These are phyloP conservation scores for Balaeniceps rex DNA, from an alignment of 2,113 vertebrate species.

Conservation along the genomic window DNA sequence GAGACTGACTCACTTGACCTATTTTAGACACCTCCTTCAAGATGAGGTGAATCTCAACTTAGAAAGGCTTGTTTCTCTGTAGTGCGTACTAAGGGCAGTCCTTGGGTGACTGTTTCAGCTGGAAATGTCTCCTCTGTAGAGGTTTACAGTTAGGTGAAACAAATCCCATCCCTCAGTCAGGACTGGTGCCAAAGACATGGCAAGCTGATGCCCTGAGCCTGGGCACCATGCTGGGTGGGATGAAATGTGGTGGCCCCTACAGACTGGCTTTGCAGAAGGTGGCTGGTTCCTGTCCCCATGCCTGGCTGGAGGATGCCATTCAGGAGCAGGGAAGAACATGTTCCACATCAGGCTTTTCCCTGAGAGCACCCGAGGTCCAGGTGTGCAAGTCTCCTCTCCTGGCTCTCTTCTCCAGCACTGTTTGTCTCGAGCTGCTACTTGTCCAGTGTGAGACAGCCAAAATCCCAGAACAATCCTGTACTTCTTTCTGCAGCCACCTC, in stretches of 20 bases:
- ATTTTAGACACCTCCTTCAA: background rate
- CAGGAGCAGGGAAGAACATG: background rate
- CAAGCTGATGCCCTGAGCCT: background rate
- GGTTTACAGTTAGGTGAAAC: background rate
- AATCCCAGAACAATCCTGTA: background rate
- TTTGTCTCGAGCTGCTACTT: background rate
- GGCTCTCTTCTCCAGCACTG: background rate
- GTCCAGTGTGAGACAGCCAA: background rate
- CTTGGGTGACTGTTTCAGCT: background rate
- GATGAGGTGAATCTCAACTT: background rate
- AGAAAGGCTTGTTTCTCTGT: background rate
- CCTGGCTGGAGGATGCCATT: background rate
- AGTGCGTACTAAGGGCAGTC: background rate
- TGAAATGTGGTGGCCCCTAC: accelerated
- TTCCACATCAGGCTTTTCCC: background rate
- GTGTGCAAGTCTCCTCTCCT: background rate
- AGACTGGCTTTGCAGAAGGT: background rate
- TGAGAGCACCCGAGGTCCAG: background rate
- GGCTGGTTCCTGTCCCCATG: accelerated
- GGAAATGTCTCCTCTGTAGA: background rate
- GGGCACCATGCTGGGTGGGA: background rate
- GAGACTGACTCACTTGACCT: background rate
- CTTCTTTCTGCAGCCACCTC: background rate
- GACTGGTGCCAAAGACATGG: background rate
- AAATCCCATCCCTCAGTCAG: background rate